A percentile compares a stretch with the other conserved stretches of the same genome.
Evolutionary conservation across 2,113 vertebrate genomes (phyloP).

Genomic region (Scomber japonicus): DNA sequence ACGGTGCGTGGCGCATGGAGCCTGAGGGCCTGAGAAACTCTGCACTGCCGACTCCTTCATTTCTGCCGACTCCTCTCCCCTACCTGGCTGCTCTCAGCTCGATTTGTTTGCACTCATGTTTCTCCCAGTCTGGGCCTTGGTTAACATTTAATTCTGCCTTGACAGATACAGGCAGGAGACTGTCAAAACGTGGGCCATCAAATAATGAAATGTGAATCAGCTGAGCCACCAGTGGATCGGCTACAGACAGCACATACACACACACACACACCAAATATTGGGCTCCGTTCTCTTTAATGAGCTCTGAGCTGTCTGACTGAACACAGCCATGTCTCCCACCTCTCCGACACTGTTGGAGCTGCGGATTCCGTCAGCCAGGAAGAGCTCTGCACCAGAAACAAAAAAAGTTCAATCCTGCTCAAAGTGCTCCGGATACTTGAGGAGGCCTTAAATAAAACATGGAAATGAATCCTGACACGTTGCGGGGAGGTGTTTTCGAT

Average conservation of each 20-base stretch:
- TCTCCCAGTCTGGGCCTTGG: conserved; percentile 57
- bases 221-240: conserved; percentile 57
- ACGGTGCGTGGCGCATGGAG: conserved; percentile 12
- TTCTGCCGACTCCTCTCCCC: background rate
- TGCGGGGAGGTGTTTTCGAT: conserved; percentile 49
- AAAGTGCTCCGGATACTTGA: conserved; percentile 64
- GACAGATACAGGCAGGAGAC: conserved; percentile 76
- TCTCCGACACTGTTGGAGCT: conserved; percentile 45
- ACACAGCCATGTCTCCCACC: conserved; percentile 63
- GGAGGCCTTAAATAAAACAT: conserved; percentile 78
- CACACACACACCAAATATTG: conserved; percentile 33
- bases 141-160: conserved; percentile 78
- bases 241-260: conserved; percentile 34
- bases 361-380: conserved; percentile 56
- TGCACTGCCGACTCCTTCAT: conserved; percentile 8
- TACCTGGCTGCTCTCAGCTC: conserved; percentile 54
- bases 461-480: conserved; percentile 70
- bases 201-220: conserved; percentile 62
- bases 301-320: conserved; percentile 77
- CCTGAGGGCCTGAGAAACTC: conserved; percentile 33
- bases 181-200: conserved; percentile 72
- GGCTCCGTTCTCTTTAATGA: conserved; percentile 70
- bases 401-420: conserved; percentile 49
- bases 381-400: conserved; percentile 51
- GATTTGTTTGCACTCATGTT: conserved; percentile 76